phyloP scores from a whole-genome alignment of 2,797 vertebrate genomes.

The Notolabrus celidotus region DNA sequence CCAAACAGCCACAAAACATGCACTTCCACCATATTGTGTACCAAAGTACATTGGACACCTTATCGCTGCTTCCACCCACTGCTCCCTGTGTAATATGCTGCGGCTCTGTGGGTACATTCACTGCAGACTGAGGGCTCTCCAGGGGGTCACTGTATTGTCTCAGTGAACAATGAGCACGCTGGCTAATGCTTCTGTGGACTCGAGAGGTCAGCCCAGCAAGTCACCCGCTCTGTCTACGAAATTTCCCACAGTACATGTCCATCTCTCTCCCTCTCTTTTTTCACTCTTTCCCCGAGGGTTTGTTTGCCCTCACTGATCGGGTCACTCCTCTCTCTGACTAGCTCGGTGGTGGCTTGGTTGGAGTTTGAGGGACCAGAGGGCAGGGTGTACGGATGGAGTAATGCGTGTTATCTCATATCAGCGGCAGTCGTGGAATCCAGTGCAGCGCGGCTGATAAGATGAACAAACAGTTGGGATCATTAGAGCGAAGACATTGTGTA shows the following conservation, averaged over 20 bases:
- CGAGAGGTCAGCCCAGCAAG: constrained; percentile 72
- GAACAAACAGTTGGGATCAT: constrained; percentile 89
- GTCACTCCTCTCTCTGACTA: constrained; percentile 59
- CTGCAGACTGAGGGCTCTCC: constrained; percentile 74
- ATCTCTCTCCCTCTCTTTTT: constrained; percentile 44
- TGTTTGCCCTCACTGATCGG: constrained; percentile 50
- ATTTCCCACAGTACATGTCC: constrained; percentile 68
- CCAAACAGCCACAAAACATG: constrained; percentile 73
- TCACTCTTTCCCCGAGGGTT: constrained; percentile 42
- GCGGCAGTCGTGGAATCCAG: constrained; percentile 79
- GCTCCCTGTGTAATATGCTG: constrained; percentile 77
- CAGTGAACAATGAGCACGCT: constrained; percentile 79
- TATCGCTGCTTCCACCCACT: constrained; percentile 73
- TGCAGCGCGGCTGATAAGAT: constrained; percentile 86
- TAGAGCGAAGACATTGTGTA: constrained; percentile 90
- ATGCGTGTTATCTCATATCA: constrained; percentile 83
- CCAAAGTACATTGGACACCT: constrained; percentile 71
- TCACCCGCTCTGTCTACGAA: constrained; percentile 70
- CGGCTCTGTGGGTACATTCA: constrained; percentile 71
- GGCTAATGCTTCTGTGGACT: constrained; percentile 79
- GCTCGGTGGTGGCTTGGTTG: constrained; percentile 26
- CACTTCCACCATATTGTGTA: constrained; percentile 62
- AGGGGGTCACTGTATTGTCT: constrained; percentile 79
- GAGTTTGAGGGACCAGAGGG: constrained; percentile 32
- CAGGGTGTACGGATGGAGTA: constrained; percentile 57